phyloP scores from a whole-genome alignment of 2,113 vertebrate genomes.

The Caretta caretta region DNA sequence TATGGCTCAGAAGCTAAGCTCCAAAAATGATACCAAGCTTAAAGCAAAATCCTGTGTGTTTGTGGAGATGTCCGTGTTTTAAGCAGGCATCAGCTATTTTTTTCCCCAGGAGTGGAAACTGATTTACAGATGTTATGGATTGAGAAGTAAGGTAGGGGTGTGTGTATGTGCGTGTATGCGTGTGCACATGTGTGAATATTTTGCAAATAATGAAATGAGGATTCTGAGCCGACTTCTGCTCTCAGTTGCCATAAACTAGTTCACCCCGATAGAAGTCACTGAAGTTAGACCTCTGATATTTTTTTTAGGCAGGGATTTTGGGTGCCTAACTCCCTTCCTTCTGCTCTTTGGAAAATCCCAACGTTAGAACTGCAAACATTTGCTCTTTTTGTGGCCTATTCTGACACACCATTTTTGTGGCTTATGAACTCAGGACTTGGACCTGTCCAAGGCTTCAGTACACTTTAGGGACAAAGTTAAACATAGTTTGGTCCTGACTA shows the following conservation, averaged over 20 bases:
- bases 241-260: constrained; percentile 20
- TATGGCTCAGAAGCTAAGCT: neutral
- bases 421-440: constrained; percentile 2
- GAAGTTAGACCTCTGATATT: neutral
- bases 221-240: constrained; percentile 29
- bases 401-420: constrained; percentile 47
- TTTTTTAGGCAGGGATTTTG: neutral
- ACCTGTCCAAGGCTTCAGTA: constrained; percentile 28
- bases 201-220: constrained; percentile 35
- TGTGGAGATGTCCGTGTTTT: constrained; percentile 27
- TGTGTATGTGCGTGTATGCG: neutral
- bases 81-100: constrained; percentile 44
- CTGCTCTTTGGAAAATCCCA: constrained; percentile 38
- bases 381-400: constrained; percentile 53
- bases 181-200: constrained; percentile 46
- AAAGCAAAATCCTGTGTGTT: rapidly evolving
- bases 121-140: constrained; percentile 61
- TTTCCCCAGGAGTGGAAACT: constrained; percentile 8
- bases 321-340: neutral
- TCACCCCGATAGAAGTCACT: neutral
- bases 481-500: neutral
- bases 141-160: constrained; percentile 29
- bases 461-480: constrained; percentile 49
- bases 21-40: neutral
- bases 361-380: constrained; percentile 29